Evolutionary conservation across 2,888 invertebrate species (phyloP).

Genomic region (Venusia cambrica): DNA sequence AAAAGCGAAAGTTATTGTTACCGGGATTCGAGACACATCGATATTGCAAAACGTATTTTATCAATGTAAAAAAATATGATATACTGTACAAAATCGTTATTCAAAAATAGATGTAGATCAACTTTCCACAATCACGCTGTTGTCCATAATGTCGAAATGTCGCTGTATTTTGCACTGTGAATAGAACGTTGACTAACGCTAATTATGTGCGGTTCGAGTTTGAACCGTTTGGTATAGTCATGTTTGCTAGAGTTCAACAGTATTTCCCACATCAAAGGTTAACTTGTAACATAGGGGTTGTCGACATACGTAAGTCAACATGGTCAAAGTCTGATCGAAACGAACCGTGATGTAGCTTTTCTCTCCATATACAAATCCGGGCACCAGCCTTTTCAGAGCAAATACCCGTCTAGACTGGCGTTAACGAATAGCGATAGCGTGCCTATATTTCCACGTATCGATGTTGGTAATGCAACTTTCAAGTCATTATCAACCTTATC

Average conservation of each 20-base stretch:
- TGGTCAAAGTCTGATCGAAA: conserved; percentile 12
- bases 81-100: neutral
- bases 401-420: conserved; percentile 69
- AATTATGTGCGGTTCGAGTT: neutral
- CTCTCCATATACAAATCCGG: conserved; percentile 41
- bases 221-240: too few relatives aligned
- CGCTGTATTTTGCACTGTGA: neutral
- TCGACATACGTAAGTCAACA: conserved; percentile 11
- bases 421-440: conserved; percentile 40
- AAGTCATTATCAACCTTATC: conserved; percentile 45
- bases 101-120: neutral
- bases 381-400: conserved; percentile 51
- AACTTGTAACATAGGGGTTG: conserved; percentile 8
- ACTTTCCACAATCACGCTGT: too few relatives aligned
- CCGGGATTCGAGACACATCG: conserved; percentile 27
- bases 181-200: neutral
- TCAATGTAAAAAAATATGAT: neutral
- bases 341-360: conserved; percentile 29
- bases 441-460: conserved; percentile 41
- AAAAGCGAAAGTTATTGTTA: conserved; percentile 40
- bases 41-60: conserved; percentile 7
- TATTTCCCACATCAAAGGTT: conserved; percentile 9
- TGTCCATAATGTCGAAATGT: too few relatives aligned
- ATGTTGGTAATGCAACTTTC: conserved; percentile 30
- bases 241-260: conserved; percentile 3